A percentile compares a stretch with the other conserved stretches of the same genome.
Evolutionary conservation across 2,797 vertebrate species (phyloP).

Genomic region (Epinephelus coioides): DNA sequence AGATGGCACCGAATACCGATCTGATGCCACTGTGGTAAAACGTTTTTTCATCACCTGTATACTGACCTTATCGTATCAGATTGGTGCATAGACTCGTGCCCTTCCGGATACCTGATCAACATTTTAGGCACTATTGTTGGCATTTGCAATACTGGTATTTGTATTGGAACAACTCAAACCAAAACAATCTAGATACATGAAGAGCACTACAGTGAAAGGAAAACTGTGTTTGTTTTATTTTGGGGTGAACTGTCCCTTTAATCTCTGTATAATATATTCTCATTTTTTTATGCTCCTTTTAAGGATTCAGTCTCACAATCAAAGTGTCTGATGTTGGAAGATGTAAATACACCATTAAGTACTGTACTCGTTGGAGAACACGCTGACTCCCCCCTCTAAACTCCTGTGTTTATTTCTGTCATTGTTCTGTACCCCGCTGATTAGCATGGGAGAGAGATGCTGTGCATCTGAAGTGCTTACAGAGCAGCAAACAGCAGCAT

Average conservation of each 20-base stretch:
- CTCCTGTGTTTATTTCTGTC: slow-evolving; percentile 43
- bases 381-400: background rate
- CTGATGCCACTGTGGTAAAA: too few species aligned
- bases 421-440: slow-evolving; percentile 56
- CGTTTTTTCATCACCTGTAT: too few species aligned
- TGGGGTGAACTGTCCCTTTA: background rate
- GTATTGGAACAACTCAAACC: too few species aligned
- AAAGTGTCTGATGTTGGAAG: slow-evolving; percentile 24
- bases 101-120: too few species aligned
- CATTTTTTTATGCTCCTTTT: slow-evolving; percentile 16
- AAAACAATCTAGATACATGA: too few species aligned
- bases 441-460: slow-evolving; percentile 72
- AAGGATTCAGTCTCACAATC: slow-evolving; percentile 22
- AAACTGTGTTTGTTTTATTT: too few species aligned
- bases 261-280: background rate
- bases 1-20: too few species aligned
- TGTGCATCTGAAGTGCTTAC: slow-evolving; percentile 68
- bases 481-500: slow-evolving; percentile 70
- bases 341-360: slow-evolving; percentile 18
- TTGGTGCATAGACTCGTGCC: too few species aligned
- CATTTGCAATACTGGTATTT: too few species aligned
- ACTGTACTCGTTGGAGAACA: slow-evolving; percentile 9
- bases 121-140: too few species aligned
- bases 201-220: too few species aligned
- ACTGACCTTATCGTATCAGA: too few species aligned